Conservation (phyloP, 2,888 invertebrate genomes). For the Athalia cordata region DNA sequence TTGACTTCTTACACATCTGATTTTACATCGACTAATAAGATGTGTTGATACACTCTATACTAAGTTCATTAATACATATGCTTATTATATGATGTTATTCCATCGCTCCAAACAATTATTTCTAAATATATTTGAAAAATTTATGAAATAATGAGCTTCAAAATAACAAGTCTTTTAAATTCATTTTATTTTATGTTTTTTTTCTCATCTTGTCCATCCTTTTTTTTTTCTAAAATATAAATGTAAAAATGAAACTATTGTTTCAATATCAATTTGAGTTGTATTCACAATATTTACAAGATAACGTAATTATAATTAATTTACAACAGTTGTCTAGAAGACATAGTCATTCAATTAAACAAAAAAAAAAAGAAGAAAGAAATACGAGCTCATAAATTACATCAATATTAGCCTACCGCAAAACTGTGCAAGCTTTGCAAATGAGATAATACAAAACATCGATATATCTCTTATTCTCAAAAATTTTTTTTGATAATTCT, state of each 20-base stretch:
- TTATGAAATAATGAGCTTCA: not conserved
- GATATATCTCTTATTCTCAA: constrained; percentile 5
- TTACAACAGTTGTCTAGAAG: constrained; percentile 19
- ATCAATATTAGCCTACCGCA: constrained; percentile 5
- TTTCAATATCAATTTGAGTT: constrained; percentile 46
- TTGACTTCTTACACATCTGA: too few species aligned
- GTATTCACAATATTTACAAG: constrained; percentile 48
- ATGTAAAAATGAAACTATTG: constrained; percentile 47
- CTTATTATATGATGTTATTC: too few species aligned
- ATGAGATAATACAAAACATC: constrained; percentile 1
- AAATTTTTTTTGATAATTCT: not conserved
- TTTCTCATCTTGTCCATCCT: not conserved
- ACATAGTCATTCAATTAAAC: constrained; percentile 8
- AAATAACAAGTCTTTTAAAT: constrained; percentile 39
- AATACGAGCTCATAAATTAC: constrained; percentile 17
- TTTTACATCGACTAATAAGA: too few species aligned
- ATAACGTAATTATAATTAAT: constrained; percentile 3
- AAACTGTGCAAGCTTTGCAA: not conserved
- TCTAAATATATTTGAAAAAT: not conserved
- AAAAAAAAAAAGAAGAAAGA: constrained; percentile 1
- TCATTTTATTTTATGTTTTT: constrained; percentile 31
- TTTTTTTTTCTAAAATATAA: constrained; percentile 45
- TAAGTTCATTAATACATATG: too few species aligned
- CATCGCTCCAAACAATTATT: not conserved
- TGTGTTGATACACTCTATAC: too few species aligned